Conservation (phyloP, 2,113 vertebrate species). For the Ophiodon elongatus region DNA sequence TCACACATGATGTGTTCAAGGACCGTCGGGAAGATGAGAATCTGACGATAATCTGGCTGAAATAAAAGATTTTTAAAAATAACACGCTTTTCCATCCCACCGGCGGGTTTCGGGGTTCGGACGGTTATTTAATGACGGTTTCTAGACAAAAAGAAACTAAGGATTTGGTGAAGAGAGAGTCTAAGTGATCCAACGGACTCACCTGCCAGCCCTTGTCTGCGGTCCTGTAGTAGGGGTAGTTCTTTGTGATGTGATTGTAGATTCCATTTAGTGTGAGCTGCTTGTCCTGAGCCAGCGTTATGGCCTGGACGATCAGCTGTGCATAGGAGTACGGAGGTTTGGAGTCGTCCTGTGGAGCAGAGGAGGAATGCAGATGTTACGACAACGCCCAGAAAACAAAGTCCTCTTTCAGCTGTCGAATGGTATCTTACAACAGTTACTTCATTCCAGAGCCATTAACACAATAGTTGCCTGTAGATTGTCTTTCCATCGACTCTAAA, state of each 20-base stretch:
- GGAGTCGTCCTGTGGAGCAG: slow-evolving; percentile 90
- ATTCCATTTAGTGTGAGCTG: slow-evolving; percentile 97
- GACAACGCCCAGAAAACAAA: too few species aligned
- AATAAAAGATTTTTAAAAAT: too few species aligned
- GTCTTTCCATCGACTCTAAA: too few species aligned
- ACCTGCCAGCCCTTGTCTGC: slow-evolving; percentile 99
- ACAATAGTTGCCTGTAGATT: too few species aligned
- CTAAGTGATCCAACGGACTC: slow-evolving; percentile 19
- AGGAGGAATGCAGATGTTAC: not conserved
- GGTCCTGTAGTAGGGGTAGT: slow-evolving; percentile 97
- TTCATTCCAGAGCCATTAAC: too few species aligned
- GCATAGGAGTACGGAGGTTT: slow-evolving; percentile 98
- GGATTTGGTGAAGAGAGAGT: not conserved
- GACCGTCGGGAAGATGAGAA: too few species aligned
- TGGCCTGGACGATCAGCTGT: slow-evolving; percentile 97
- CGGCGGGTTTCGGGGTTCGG: too few species aligned
- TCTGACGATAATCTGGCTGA: too few species aligned
- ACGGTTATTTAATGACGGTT: not conserved
- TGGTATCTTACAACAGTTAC: too few species aligned
- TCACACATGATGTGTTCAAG: too few species aligned
- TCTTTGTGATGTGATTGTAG: slow-evolving; percentile 98
- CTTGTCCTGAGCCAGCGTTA: slow-evolving; percentile 94
- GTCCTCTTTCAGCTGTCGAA: not conserved
- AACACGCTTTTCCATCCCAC: too few species aligned
- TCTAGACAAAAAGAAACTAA: not conserved